Base-by-base conservation (phyloP, 2,888 invertebrate genomes). In the Agonum fuliginosum region DNA sequence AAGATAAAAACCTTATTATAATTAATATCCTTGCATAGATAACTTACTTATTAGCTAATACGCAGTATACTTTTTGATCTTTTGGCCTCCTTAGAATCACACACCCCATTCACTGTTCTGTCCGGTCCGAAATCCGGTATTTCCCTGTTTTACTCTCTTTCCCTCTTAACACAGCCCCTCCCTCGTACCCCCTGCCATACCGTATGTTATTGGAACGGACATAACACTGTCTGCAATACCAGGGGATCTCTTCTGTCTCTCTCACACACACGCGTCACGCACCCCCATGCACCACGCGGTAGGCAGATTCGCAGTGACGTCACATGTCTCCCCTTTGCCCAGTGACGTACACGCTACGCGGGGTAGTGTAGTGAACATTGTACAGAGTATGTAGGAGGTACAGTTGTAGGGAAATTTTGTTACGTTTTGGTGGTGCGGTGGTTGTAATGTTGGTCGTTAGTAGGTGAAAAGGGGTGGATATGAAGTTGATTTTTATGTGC, bases 201-300 rank as follows among this genome's bases (percentile, higher is more conserved):
- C 70, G 24, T 19, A 70, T 70, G 70, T 70, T 70, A 70, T 70
- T 70, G 46, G 46, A 70, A 70, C 70, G 70, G 70, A 22, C 46
- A 70, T 22, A 70, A 46, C 67, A 10, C 20, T 22, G 70, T 70
- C 70, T 70, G 70, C 70, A n/a, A 17, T 34, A 22, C 17, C 8
- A 67, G 41, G 67, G 67, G 67, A 12, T 22, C 17, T 17, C 19
- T n/a, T n/a, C n/a, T n/a, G n/a, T n/a, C n/a, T 19, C n/a, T n/a
- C 37, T 3, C 37, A 37, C 37, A 37, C 8, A 5, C 37, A 37
- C 37, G 3, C 14, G 10, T 3, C 12, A 17, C 46, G 43, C 43
- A 70, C 70, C 70, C 69, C 8, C 46, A 3, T 17, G 8, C 14
- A 3, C 46, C 70, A 34, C 12, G 22, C 24, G 30, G 43, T 46